Conservation (phyloP, 2,888 invertebrate genomes). For the Mesopsocus fuscifrons region DNA sequence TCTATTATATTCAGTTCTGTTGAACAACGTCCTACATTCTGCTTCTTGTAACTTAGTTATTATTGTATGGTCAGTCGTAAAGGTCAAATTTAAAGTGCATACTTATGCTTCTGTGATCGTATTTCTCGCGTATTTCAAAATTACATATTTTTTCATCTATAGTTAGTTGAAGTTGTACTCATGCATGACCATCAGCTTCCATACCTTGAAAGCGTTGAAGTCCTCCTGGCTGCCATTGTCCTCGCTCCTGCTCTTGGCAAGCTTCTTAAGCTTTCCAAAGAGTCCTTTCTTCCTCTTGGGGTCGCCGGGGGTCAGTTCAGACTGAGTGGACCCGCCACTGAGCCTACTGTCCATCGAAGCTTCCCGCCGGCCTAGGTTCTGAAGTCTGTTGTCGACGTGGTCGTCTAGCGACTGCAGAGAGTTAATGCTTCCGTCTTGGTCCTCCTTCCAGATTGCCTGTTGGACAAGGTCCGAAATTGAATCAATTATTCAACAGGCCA, state of each 20-base stretch:
- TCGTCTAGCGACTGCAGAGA: slow-evolving; percentile 64
- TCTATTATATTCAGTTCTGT: too few species aligned
- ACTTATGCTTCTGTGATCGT: too few species aligned
- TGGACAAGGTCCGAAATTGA: too few species aligned
- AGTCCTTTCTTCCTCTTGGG: slow-evolving; percentile 65
- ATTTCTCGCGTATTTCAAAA: too few species aligned
- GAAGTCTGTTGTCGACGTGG: slow-evolving; percentile 27
- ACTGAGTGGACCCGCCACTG: slow-evolving; percentile 70
- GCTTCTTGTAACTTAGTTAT: too few species aligned
- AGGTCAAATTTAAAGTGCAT: too few species aligned
- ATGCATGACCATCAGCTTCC: too few species aligned
- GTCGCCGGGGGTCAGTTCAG: slow-evolving; percentile 51
- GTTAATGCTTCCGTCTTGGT: slow-evolving; percentile 52
- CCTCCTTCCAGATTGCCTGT: slow-evolving; percentile 67
- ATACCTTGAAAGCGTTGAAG: slow-evolving; percentile 7
- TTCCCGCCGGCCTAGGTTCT: slow-evolving; percentile 20
- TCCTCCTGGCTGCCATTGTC: slow-evolving; percentile 25
- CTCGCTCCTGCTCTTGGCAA: slow-evolving; percentile 65
- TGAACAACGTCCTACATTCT: not conserved
- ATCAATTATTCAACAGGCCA: too few species aligned
- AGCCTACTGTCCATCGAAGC: slow-evolving; percentile 28
- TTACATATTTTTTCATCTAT: too few species aligned
- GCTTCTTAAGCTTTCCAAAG: slow-evolving; percentile 61
- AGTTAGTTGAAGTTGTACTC: too few species aligned
- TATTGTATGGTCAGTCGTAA: too few species aligned